phyloP scores from a whole-genome alignment of 2,888 invertebrate genomes.

The Serripes groenlandicus region DNA sequence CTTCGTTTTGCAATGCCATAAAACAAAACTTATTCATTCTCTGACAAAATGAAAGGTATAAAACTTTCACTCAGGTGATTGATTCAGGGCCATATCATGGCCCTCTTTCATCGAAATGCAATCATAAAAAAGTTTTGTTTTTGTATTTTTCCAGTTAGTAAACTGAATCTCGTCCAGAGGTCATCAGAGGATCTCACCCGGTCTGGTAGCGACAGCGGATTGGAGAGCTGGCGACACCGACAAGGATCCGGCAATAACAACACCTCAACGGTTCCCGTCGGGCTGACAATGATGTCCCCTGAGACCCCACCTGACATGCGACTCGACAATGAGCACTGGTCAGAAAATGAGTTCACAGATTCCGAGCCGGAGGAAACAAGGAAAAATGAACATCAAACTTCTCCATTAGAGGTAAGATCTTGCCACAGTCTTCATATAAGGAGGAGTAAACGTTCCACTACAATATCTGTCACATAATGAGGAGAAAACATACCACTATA shows the following conservation, averaged over 20 bases:
- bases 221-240: slow-evolving; percentile 79
- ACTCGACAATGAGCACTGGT: slow-evolving; percentile 91
- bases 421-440: no score
- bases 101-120: no score
- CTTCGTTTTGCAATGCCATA: background rate
- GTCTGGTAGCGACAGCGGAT: slow-evolving; percentile 68
- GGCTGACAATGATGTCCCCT: slow-evolving; percentile 80
- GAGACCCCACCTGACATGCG: slow-evolving; percentile 72
- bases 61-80: no score
- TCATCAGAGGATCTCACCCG: slow-evolving; percentile 65
- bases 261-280: slow-evolving; percentile 77
- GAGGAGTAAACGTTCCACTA: no score
- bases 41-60: no score
- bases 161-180: slow-evolving; percentile 63
- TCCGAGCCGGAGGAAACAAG: slow-evolving; percentile 75
- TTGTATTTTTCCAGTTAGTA: slow-evolving; percentile 52
- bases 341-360: slow-evolving; percentile 94
- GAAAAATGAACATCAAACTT: slow-evolving; percentile 55
- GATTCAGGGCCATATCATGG: no score
- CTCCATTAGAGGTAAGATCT: slow-evolving; percentile 68
- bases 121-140: no score
- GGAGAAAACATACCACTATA: no score
- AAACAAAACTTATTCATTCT: background rate
- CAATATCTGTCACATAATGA: no score
- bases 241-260: slow-evolving; percentile 74